Evolutionary conservation across 2,797 vertebrate genomes (phyloP), one percentile per base, ranked within the genome.

Genomic region (Sebastes variabilis): DNA sequence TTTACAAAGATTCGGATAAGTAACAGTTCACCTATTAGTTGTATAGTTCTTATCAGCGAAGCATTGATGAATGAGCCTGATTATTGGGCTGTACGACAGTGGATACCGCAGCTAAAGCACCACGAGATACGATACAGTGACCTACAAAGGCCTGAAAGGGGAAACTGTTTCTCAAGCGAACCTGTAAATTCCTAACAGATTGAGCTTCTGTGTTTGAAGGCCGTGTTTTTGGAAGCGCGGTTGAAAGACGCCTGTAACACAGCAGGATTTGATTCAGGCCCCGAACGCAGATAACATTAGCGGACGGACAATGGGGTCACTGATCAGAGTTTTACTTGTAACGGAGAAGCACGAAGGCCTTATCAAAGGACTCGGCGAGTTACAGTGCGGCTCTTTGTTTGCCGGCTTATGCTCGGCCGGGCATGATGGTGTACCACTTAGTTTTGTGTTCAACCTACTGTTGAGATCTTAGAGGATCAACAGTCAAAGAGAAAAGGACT

Each of bases 301-400:
- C 73, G 24, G 74, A 32, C 24, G 65, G 79, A 91, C 91, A 93
- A 89, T 81, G 79, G 89, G 89, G 83, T 93, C 90, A 94, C 77
- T 93, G 89, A 93, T 91, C 83, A 80, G 66, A 85, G 82, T 75
- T 88, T 85, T 80, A 75, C 80, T 68, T 87, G 91, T 91, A 93
- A 88, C 82, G 78, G 84, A 94, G 90, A 90, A 80, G 82, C 78
- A 80, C 12, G 64, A 66, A 81, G 76, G 61, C 77, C 70, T 81
- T 85, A 89, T 88, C 69, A 22, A 77, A 83, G 71, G 70, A 79
- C 77, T 67, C 71, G 2, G 32, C 3, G 67, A 81, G 77, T 75
- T 84, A 92, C 90, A 91, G 78, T 54, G 72, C 4, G 3, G 71
- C 80, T 84, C 74, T 66, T 52, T 91, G 83, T 88, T 86, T 74